Evolutionary conservation across 2,888 invertebrate genomes (phyloP).

Genomic region (Conomelus anceps): DNA sequence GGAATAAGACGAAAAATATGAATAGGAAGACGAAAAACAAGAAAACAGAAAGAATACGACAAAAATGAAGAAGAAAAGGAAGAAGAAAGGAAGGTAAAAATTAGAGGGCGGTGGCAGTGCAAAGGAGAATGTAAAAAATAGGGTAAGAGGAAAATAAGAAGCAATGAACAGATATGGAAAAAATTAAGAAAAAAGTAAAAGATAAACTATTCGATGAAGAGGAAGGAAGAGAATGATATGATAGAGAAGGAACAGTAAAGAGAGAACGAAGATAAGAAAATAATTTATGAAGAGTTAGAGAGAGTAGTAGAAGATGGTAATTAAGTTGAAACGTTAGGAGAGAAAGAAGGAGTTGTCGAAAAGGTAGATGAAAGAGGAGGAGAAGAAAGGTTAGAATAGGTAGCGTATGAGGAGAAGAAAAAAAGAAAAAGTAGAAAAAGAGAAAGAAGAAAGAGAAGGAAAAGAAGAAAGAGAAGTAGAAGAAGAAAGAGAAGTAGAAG

Average conservation of each 20-base stretch:
- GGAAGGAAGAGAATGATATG: neutral
- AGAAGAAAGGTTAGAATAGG: neutral
- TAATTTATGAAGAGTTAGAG: conserved; percentile 16
- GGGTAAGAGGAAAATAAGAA: too few species aligned
- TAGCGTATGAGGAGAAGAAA: neutral
- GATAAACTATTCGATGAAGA: too few species aligned
- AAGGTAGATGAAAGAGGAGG: neutral
- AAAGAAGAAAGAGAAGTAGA: neutral
- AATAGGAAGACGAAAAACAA: too few species aligned
- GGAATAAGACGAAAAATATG: too few species aligned
- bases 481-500: neutral
- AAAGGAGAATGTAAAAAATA: too few species aligned
- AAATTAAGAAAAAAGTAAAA: too few species aligned
- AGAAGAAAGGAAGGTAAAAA: too few species aligned
- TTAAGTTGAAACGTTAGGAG: conserved; percentile 8
- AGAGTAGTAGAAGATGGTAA: neutral
- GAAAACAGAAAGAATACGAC: too few species aligned
- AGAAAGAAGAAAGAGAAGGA: neutral
- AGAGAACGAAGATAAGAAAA: conserved; percentile 8
- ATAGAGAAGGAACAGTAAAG: neutral
- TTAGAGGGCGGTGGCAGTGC: too few species aligned
- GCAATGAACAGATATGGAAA: too few species aligned
- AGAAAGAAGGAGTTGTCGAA: neutral
- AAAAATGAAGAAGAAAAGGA: too few species aligned
- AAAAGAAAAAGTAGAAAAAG: neutral